Percentiles rank a stretch among this genome's conserved stretches.
These are phyloP conservation scores for Hylaea fasciaria DNA, from an alignment of 2,888 invertebrate genomes.

Conservation along the genomic window DNA sequence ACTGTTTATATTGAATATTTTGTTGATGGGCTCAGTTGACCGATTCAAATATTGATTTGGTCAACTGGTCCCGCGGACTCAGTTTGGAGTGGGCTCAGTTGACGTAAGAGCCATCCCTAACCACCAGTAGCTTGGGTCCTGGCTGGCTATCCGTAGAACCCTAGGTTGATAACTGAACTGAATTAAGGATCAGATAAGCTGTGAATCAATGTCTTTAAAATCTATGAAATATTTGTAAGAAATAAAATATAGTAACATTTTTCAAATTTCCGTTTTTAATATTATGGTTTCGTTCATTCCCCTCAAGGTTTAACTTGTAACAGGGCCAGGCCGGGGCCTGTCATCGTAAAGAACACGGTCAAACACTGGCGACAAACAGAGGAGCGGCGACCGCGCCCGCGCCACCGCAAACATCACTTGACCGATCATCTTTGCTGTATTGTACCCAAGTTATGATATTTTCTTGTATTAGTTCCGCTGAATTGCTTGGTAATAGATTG, in stretches of 20 bases:
- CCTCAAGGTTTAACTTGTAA: constrained; percentile 17
- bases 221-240: not conserved
- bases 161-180: too few relatives aligned
- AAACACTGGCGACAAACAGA: constrained; percentile 74
- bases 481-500: constrained; percentile 25
- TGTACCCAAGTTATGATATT: constrained; percentile 35
- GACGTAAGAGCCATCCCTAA: too few relatives aligned
- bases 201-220: too few relatives aligned
- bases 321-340: constrained; percentile 51
- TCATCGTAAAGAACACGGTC: constrained; percentile 76
- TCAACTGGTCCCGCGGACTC: too few relatives aligned
- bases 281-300: constrained; percentile 3
- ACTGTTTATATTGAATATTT: too few relatives aligned
- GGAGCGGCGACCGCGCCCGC: constrained; percentile 72
- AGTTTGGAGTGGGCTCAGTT: too few relatives aligned
- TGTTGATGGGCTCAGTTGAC: too few relatives aligned
- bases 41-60: too few relatives aligned
- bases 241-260: not conserved
- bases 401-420: constrained; percentile 69
- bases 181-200: too few relatives aligned
- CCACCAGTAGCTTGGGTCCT: too few relatives aligned
- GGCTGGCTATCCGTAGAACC: too few relatives aligned
- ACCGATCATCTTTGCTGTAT: constrained; percentile 71
- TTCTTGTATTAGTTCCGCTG: constrained; percentile 25
- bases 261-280: not conserved